These are phyloP conservation scores for Conops quadrifasciatus DNA, from an alignment of 2,888 invertebrate species.

Conservation along the genomic window DNA sequence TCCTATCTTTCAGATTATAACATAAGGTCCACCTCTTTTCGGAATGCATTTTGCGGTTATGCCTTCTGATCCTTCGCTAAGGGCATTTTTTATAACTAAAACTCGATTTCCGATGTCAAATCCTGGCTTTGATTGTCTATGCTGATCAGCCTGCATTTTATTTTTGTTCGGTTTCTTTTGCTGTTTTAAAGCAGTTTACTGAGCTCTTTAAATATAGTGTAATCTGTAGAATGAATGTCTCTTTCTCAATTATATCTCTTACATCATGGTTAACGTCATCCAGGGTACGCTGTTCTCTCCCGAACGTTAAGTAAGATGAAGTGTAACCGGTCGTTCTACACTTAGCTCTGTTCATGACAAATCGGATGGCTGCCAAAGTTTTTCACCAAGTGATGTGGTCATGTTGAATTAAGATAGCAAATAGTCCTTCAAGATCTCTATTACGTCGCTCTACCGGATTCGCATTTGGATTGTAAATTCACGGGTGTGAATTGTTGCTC, in stretches of 20 bases:
- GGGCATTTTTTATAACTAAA: constrained; percentile 41
- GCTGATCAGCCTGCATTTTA: constrained; percentile 43
- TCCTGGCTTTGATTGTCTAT: constrained; percentile 39
- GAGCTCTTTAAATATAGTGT: constrained; percentile 9
- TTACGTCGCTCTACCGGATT: not conserved
- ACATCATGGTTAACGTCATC: constrained; percentile 1
- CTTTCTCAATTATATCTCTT: not conserved
- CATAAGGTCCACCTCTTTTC: constrained; percentile 53
- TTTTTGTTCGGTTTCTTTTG: constrained; percentile 41
- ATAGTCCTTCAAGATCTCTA: not conserved
- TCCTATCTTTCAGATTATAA: constrained; percentile 44
- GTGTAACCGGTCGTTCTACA: not conserved
- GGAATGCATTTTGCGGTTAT: constrained; percentile 51
- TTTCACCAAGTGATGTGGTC: not conserved
- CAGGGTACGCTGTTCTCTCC: not conserved
- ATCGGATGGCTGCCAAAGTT: not conserved
- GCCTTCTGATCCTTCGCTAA: constrained; percentile 44
- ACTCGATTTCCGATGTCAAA: constrained; percentile 48
- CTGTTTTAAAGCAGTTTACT: constrained; percentile 26
- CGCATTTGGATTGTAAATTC: not conserved
- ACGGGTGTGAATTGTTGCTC: not conserved
- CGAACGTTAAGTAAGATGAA: not conserved
- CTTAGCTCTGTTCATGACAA: constrained; percentile 7
- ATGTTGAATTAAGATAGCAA: not conserved
- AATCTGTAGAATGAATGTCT: not conserved